These are phyloP conservation scores for Drosophila merina DNA, from an alignment of 2,888 invertebrate species.

Conservation along the genomic window DNA sequence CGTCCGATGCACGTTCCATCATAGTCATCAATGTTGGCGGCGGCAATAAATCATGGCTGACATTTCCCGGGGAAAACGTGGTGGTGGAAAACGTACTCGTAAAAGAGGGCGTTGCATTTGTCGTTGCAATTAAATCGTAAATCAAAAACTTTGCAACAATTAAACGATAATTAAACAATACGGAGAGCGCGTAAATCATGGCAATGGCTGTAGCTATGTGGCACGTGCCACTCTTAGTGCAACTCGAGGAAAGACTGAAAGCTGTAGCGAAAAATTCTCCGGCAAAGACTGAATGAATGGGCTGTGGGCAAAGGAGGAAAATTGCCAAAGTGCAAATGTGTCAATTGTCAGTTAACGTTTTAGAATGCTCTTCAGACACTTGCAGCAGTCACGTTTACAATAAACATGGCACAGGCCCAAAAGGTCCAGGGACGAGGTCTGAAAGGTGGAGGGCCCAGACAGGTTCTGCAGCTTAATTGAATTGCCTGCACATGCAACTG, in stretches of 20 bases:
- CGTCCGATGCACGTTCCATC: constrained; percentile 66
- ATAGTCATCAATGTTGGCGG: constrained; percentile 70
- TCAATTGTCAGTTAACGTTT: constrained; percentile 69
- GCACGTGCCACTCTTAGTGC: constrained; percentile 45
- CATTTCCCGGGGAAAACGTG: constrained; percentile 42
- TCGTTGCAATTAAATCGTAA: constrained; percentile 74
- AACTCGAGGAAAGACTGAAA: constrained; percentile 24
- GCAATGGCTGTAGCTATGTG: constrained; percentile 25
- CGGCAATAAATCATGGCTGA: constrained; percentile 70
- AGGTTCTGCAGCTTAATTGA: constrained; percentile 71
- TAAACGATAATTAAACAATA: constrained; percentile 76
- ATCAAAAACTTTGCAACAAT: constrained; percentile 76
- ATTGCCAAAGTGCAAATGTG: constrained; percentile 76
- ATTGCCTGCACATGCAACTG: constrained; percentile 49
- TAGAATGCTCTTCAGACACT: constrained; percentile 50
- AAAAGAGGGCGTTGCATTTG: constrained; percentile 58
- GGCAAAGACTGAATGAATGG: constrained; percentile 43
- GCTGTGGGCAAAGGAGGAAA: constrained; percentile 26
- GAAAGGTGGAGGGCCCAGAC: constrained; percentile 37
- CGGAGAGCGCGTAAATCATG: constrained; percentile 70
- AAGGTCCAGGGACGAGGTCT: constrained; percentile 5
- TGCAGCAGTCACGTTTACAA: constrained; percentile 72
- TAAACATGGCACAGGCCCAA: constrained; percentile 57
- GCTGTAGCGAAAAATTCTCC: constrained; percentile 30
- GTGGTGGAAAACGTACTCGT: background rate